These are phyloP conservation scores for Hybognathus amarus DNA, from an alignment of 2,797 vertebrate species.

Conservation along the genomic window DNA sequence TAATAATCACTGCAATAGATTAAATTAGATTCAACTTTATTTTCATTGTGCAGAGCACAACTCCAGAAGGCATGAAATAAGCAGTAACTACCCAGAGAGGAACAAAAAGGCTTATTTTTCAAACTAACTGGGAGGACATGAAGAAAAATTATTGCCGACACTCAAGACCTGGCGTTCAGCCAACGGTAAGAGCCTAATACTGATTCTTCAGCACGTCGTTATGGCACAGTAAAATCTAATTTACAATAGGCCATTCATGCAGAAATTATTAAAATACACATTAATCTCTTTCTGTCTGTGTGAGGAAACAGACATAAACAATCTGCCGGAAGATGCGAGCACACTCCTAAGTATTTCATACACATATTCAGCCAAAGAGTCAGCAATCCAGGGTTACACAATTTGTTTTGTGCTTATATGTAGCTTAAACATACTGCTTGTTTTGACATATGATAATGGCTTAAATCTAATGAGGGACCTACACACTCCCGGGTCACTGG, in stretches of 20 bases:
- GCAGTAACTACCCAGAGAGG: neutral
- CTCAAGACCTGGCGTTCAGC: slow-evolving; percentile 27
- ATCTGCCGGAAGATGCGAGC: slow-evolving; percentile 28
- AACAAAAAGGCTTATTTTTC: slow-evolving; percentile 27
- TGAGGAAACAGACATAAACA: slow-evolving; percentile 48
- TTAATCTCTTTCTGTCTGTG: slow-evolving; percentile 24
- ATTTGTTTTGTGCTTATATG: neutral
- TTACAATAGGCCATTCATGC: slow-evolving; percentile 39
- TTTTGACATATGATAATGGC: slow-evolving; percentile 25
- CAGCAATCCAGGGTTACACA: neutral
- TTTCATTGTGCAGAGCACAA: neutral
- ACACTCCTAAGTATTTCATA: neutral
- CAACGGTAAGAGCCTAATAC: slow-evolving; percentile 17
- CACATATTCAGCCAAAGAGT: neutral
- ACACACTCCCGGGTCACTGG: slow-evolving; percentile 50
- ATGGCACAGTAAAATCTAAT: slow-evolving; percentile 38
- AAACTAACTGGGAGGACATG: slow-evolving; percentile 22
- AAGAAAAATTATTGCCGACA: slow-evolving; percentile 30
- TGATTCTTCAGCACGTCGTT: slow-evolving; percentile 9
- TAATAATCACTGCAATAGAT: neutral
- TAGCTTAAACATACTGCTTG: neutral
- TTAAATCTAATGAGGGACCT: neutral
- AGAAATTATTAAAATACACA: slow-evolving; percentile 47
- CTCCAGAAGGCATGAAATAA: neutral
- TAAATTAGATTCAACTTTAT: neutral